These are phyloP conservation scores for Hyperopisus bebe DNA, from an alignment of 2,113 vertebrate species.

Conservation along the genomic window DNA sequence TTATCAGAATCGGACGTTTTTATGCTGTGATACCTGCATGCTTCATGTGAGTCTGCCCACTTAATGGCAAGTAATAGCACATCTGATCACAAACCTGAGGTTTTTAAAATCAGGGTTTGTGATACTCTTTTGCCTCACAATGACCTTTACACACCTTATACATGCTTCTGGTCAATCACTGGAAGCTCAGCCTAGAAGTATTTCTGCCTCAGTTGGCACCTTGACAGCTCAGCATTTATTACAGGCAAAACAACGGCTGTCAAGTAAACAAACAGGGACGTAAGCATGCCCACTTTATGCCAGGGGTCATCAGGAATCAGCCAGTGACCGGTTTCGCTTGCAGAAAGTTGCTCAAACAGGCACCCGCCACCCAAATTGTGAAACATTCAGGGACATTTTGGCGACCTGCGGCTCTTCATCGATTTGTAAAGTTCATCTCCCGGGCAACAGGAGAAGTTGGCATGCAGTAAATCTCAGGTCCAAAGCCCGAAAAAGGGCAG, in stretches of 20 bases:
- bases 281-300: not conserved
- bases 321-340: not conserved
- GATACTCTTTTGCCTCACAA: not conserved
- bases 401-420: not conserved
- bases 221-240: not conserved
- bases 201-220: not conserved
- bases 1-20: not conserved
- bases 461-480: not conserved
- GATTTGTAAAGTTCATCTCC: slow-evolving; percentile 1
- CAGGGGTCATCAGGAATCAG: not conserved
- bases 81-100: not conserved
- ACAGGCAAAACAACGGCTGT: not conserved
- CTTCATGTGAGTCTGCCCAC: not conserved
- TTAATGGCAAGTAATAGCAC: not conserved
- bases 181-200: not conserved
- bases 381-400: not conserved
- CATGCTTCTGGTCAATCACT: not conserved
- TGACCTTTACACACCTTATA: not conserved
- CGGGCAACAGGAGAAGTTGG: not conserved
- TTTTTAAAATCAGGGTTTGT: not conserved
- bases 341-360: not conserved
- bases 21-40: not conserved
- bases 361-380: not conserved
- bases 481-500: not conserved
- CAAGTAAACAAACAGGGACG: not conserved